phyloP scores from a whole-genome alignment of 2,113 vertebrate species.

The Melanerpes formicivorus region DNA sequence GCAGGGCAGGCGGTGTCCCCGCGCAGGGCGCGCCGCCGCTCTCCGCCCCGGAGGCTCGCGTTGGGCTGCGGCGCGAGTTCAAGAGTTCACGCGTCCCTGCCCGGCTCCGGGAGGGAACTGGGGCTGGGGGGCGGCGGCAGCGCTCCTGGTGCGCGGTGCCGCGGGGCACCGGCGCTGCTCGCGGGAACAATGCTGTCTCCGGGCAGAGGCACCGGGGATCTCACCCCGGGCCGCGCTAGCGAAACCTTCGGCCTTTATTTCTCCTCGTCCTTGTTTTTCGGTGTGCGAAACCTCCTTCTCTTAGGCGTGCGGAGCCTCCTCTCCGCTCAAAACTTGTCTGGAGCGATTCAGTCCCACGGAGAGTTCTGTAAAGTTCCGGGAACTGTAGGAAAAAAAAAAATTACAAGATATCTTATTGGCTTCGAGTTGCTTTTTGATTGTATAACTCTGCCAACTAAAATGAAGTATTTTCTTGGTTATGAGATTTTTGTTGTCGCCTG shows the following conservation, averaged over 20 bases:
- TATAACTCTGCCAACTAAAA: neutral
- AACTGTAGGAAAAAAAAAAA: neutral
- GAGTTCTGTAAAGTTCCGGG: conserved; percentile 37
- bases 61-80: conserved; percentile 55
- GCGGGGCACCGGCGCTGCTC: neutral
- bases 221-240: conserved; percentile 20
- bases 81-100: conserved; percentile 69
- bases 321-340: neutral
- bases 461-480: neutral
- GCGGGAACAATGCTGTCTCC: conserved; percentile 18
- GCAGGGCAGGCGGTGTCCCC: neutral
- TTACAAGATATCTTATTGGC: neutral
- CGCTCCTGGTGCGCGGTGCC: neutral
- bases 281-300: neutral
- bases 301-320: neutral
- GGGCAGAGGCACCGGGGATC: conserved; percentile 22
- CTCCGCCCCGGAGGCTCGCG: conserved; percentile 40
- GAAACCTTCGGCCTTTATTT: neutral
- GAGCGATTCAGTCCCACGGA: neutral
- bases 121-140: neutral
- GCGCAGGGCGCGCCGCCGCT: neutral
- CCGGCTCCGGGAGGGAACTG: neutral
- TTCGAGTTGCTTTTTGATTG: neutral
- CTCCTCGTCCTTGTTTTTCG: neutral
- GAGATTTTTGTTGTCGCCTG: neutral